phyloP scores from a whole-genome alignment of 2,113 vertebrate species.

The Scomber colias region DNA sequence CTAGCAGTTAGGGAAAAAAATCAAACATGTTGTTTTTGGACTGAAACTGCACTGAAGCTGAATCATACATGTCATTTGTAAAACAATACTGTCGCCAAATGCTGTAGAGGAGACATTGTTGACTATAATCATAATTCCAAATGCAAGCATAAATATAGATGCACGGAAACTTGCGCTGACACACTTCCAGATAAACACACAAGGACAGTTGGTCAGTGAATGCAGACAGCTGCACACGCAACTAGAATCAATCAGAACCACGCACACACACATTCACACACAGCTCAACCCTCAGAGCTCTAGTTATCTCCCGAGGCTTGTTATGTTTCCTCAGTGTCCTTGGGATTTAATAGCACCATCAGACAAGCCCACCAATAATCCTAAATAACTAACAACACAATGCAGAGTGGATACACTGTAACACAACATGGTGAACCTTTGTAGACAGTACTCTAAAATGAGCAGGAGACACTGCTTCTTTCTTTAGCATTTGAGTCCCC shows the following conservation, averaged over 20 bases:
- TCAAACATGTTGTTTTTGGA: slow-evolving; percentile 35
- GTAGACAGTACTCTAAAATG: not conserved
- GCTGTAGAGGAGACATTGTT: slow-evolving; percentile 7
- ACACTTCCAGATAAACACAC: slow-evolving; percentile 28
- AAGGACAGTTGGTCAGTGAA: slow-evolving; percentile 36
- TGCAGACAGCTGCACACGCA: slow-evolving; percentile 29
- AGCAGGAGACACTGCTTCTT: not conserved
- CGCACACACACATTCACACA: not conserved
- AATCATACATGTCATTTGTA: slow-evolving; percentile 14
- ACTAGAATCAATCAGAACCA: slow-evolving; percentile 45
- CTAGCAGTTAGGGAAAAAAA: not conserved
- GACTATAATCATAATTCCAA: slow-evolving; percentile 10
- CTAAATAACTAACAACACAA: slow-evolving; percentile 46
- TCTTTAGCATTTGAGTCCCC: slow-evolving; percentile 1
- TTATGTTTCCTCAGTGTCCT: slow-evolving; percentile 70
- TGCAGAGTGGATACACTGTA: slow-evolving; percentile 9
- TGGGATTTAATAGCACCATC: slow-evolving; percentile 64
- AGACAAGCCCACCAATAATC: slow-evolving; percentile 35
- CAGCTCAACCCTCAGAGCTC: slow-evolving; percentile 22
- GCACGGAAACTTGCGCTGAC: not conserved
- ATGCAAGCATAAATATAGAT: slow-evolving; percentile 34
- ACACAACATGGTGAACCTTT: slow-evolving; percentile 9
- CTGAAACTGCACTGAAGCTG: not conserved
- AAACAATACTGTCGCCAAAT: slow-evolving; percentile 16
- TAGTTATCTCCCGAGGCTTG: slow-evolving; percentile 65